These are phyloP conservation scores for Cyrtodaria siliqua DNA, from an alignment of 2,888 invertebrate species.

Conservation along the genomic window DNA sequence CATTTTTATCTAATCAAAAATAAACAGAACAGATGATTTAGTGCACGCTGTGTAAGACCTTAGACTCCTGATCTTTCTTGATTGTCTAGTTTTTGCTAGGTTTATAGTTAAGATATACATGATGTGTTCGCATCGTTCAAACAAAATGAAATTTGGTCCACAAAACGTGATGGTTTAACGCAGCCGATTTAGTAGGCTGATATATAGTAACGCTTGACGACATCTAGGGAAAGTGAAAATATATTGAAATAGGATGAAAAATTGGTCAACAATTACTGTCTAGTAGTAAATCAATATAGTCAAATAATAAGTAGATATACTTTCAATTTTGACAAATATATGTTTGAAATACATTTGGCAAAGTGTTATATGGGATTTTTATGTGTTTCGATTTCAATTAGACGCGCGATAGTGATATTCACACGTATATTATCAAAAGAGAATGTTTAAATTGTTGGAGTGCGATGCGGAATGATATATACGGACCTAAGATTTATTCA, in stretches of 20 bases:
- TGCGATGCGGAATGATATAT: too few relatives aligned
- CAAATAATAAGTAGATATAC: slow-evolving; percentile 24
- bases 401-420: slow-evolving; percentile 10
- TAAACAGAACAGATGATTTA: slow-evolving; percentile 24
- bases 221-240: too few relatives aligned
- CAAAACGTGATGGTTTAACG: too few relatives aligned
- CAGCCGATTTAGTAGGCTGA: too few relatives aligned
- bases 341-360: slow-evolving; percentile 26
- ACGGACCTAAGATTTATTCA: too few relatives aligned
- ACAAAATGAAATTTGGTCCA: too few relatives aligned
- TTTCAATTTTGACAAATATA: slow-evolving; percentile 12
- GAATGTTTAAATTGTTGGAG: too few relatives aligned
- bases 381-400: slow-evolving; percentile 27
- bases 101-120: too few relatives aligned
- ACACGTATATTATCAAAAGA: neutral
- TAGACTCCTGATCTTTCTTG: slow-evolving; percentile 16
- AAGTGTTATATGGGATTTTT: slow-evolving; percentile 20
- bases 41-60: slow-evolving; percentile 10
- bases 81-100: too few relatives aligned
- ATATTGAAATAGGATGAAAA: neutral
- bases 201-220: too few relatives aligned
- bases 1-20: slow-evolving; percentile 24
- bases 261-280: slow-evolving; percentile 28
- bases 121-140: too few relatives aligned
- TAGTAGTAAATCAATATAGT: slow-evolving; percentile 35